Base-by-base conservation (phyloP, 2,113 vertebrate genomes). In the Megalops atlanticus region DNA sequence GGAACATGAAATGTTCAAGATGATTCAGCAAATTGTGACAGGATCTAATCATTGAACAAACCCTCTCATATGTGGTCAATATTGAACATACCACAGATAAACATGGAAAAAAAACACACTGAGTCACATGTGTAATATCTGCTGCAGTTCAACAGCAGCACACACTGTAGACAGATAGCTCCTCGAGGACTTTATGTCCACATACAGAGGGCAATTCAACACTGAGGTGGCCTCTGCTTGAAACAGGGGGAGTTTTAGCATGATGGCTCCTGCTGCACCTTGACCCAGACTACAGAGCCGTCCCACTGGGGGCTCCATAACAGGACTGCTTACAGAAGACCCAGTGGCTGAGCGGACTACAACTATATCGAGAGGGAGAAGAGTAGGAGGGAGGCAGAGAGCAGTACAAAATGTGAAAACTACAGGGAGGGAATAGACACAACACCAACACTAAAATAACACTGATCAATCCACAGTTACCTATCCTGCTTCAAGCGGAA, bases 311-410 rank as follows among this genome's bases (percentile, higher is more conserved):
- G n/a, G 58, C 58, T 31, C 58, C n/a, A 24, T 58, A 31, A 49
- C 33, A 41, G 77, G 79, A 12, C 71, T 75, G 78, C 69, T 64
- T 68, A 72, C 69, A 78, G 6, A 76, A 71, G 64, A 76, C 33
- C 39, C 39, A 35, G n/a, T 33, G 31, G 58, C 58, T 64, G 58
- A 64, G 58, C 58, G n/a, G 31, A 27, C n/a, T n/a, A 31, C 43
- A 24, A 64, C n/a, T 8, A 27, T 72, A 43, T 35, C 47, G 70
- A 52, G 10, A 58, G 41, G 75, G 72, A 27, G 36, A 52, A 81
- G 45, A 76, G 35, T 40, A 58, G 49, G 78, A 41, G 33, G 49
- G 58, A 47, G 43, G 47, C 54, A 33, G 39, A 76, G 41, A 71
- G n/a, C 35, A 40, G 18, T 6, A 10, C 6, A 24, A n/a, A 24